These are phyloP conservation scores for Sinelater perroti DNA, from an alignment of 2,888 invertebrate species.

Conservation along the genomic window DNA sequence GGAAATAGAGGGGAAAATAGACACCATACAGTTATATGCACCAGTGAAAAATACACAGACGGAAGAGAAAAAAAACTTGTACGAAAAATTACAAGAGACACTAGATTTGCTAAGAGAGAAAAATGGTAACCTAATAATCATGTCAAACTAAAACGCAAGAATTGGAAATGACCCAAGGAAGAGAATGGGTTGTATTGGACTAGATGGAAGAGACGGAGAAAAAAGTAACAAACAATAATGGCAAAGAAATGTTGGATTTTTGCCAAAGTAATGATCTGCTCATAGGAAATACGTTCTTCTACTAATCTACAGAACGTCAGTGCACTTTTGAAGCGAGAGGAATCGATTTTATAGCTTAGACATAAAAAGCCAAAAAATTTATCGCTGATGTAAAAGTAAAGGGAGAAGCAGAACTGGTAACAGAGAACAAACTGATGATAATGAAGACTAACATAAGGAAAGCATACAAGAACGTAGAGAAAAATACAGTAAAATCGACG, in stretches of 20 bases:
- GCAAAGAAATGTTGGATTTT: neutral
- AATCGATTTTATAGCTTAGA: too few relatives aligned
- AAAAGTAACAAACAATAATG: too few relatives aligned
- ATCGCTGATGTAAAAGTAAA: too few relatives aligned
- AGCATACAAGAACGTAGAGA: too few relatives aligned
- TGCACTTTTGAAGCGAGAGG: neutral
- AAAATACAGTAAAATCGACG: too few relatives aligned
- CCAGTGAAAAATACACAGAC: too few relatives aligned
- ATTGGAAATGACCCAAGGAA: neutral
- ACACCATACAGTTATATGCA: neutral
- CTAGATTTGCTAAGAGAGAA: neutral
- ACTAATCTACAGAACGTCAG: neutral
- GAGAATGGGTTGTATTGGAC: neutral
- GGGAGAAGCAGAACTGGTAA: too few relatives aligned
- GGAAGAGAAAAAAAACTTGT: too few relatives aligned
- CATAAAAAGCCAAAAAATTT: too few relatives aligned
- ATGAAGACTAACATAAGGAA: too few relatives aligned
- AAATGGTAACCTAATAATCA: neutral
- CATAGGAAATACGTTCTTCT: neutral
- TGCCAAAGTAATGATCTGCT: neutral
- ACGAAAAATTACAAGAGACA: neutral
- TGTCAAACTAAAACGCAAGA: neutral
- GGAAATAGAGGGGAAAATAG: neutral
- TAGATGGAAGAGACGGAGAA: too few relatives aligned
- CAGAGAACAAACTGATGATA: too few relatives aligned